Percentiles rank a stretch among this genome's conserved stretches.
phyloP scores from a whole-genome alignment of 2,113 vertebrate species.

The Ammospiza nelsoni region DNA sequence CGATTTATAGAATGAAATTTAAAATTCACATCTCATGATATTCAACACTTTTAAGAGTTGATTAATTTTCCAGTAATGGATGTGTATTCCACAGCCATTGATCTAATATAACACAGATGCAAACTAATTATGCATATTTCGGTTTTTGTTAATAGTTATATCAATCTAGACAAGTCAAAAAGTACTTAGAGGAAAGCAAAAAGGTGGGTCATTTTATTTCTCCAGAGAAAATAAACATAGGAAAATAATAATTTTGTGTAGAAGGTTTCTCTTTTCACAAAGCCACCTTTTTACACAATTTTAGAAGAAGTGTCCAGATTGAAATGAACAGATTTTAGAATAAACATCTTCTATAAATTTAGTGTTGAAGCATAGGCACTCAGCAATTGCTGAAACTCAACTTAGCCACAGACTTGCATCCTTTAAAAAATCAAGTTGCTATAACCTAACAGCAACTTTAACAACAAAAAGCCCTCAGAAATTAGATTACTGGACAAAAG shows the following conservation, averaged over 20 bases:
- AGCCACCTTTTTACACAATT: not conserved
- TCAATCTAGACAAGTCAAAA: not conserved
- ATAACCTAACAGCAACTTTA: not conserved
- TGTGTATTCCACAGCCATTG: not conserved
- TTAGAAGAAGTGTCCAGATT: not conserved
- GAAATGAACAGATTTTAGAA: not conserved
- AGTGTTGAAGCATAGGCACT: not conserved
- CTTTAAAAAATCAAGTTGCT: not conserved
- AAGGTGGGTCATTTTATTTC: not conserved
- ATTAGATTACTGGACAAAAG: not conserved
- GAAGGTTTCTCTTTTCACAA: not conserved
- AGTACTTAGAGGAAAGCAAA: not conserved
- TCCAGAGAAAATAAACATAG: not conserved
- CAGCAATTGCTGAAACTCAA: not conserved
- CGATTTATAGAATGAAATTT: not conserved
- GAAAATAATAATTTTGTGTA: not conserved
- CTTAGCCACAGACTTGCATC: not conserved
- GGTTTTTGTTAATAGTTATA: not conserved
- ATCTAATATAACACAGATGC: not conserved
- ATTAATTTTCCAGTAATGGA: not conserved
- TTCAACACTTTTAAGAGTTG: not conserved
- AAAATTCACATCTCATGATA: not conserved
- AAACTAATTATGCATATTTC: not conserved
- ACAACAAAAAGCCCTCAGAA: not conserved
- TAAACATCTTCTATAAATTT: not conserved